Evolutionary conservation across 2,113 vertebrate species (phyloP), one percentile per base, ranked within the genome.

Genomic region (Dicaeum eximium): DNA sequence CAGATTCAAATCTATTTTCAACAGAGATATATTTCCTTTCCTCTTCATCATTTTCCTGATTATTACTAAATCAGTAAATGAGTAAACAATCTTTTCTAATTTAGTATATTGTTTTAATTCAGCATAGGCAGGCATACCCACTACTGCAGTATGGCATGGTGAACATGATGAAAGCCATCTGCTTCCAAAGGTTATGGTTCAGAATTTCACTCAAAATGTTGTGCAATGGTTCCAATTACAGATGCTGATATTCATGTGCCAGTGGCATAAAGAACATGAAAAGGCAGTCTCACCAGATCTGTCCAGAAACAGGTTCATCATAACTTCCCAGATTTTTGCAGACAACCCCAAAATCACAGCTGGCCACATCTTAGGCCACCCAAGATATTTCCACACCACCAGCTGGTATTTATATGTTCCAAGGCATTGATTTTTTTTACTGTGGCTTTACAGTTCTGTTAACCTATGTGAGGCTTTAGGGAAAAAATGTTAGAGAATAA

Each of bases 141-240:
- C 62, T 90, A 45, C 53, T 80, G 27, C 47, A 88, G 42, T 80
- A 88, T 37, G 82, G 75, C 86, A 69, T 75, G 40, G 35, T 82
- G 51, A 42, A 40, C 61, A 81, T 93, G 95, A 95, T 95, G 78
- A 95, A 92, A 97, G 71, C 74, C 93, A 96, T 93, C 62, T 94
- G 93, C 65, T 93, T 95, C 78, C 74, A 88, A 77, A 85, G 87
- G 66, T 81, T 96, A 70, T 4, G 9, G 70, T 88, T 95, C 95
- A 88, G 37, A 89, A 92, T 85, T 93, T 72, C 45, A 66, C 50
- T 92, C 66, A 80, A 44, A 66, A 77, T 56, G 81, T 80, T 95
- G 66, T 42, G 65, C 74, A 90, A 44, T 95, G 91, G 70, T 95
- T 96, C 74, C 79, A 90, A 85, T 95, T 95, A 95, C 50, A 80